Percentiles rank a stretch among this genome's conserved stretches.
phyloP scores from a whole-genome alignment of 2,888 invertebrate genomes.

The Lymantria dispar region DNA sequence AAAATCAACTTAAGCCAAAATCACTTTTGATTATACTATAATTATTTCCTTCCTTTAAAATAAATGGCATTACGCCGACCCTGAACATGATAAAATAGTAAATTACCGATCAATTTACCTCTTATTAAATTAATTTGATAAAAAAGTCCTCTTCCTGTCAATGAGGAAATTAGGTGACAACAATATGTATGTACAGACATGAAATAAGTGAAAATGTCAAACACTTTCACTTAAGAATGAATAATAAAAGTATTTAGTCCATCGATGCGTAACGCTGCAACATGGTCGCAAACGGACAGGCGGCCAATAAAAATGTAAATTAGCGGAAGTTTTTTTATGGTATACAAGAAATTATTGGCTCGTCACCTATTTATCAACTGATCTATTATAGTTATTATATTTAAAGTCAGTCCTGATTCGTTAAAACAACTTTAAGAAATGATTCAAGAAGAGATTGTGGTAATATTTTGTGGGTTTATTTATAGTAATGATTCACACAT shows the following conservation, averaged over 20 bases:
- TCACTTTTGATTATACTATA: constrained; percentile 4
- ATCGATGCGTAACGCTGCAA: constrained; percentile 45
- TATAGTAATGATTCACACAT: too few relatives aligned
- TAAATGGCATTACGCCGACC: constrained; percentile 16
- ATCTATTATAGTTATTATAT: not conserved
- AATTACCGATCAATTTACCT: constrained; percentile 11
- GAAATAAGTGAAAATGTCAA: constrained; percentile 66
- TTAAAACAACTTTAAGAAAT: too few relatives aligned
- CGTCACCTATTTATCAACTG: constrained; percentile 11
- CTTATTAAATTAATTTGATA: constrained; percentile 2
- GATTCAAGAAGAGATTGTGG: too few relatives aligned
- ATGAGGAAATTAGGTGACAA: constrained; percentile 48
- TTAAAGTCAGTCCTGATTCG: too few relatives aligned
- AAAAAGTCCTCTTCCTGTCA: constrained; percentile 26
- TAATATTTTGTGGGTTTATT: too few relatives aligned
- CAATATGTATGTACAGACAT: constrained; percentile 48
- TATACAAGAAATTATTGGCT: constrained; percentile 17
- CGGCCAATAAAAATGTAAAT: constrained; percentile 42
- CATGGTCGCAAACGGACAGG: constrained; percentile 20
- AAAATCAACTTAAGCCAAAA: constrained; percentile 13
- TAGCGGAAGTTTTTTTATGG: constrained; percentile 32
- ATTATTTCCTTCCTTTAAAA: constrained; percentile 22
- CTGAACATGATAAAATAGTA: constrained; percentile 4
- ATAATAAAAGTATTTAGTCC: constrained; percentile 55
- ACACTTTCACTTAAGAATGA: constrained; percentile 72